phyloP scores from a whole-genome alignment of 2,797 vertebrate genomes.

The Falco naumanni region DNA sequence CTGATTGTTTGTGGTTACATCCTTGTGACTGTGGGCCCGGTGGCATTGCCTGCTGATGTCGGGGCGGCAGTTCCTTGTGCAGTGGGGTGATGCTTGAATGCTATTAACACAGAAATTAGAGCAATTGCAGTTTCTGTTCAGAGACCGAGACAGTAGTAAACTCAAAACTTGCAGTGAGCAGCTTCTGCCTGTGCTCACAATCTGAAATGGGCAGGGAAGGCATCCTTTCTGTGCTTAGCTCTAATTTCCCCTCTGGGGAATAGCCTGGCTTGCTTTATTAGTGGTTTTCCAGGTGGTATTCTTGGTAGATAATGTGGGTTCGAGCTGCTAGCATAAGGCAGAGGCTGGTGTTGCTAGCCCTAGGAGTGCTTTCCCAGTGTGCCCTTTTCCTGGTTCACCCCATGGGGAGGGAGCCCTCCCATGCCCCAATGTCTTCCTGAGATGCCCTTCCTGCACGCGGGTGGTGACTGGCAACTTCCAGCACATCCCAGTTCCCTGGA shows the following conservation, averaged over 20 bases:
- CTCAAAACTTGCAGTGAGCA: neutral
- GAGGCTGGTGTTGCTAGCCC: neutral
- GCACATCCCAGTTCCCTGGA: neutral
- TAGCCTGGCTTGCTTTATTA: neutral
- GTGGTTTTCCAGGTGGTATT: neutral
- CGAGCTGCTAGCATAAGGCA: fast-evolving
- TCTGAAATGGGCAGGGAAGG: neutral
- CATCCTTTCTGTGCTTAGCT: neutral
- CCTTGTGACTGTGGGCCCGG: neutral
- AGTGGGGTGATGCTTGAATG: fast-evolving
- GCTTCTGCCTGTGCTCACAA: neutral
- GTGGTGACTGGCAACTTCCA: neutral
- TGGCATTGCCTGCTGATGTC: neutral
- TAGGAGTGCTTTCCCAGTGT: fast-evolving
- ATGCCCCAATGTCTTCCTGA: fast-evolving
- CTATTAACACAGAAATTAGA: neutral
- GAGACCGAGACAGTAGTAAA: neutral
- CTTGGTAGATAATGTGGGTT: neutral
- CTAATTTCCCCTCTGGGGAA: neutral
- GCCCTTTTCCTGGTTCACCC: neutral
- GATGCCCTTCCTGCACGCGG: fast-evolving
- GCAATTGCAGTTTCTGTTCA: neutral
- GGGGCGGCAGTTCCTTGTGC: neutral
- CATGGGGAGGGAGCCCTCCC: neutral
- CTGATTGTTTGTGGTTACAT: fast-evolving